These are phyloP conservation scores for Cephonodes hylas DNA, from an alignment of 2,888 invertebrate species.

Conservation along the genomic window DNA sequence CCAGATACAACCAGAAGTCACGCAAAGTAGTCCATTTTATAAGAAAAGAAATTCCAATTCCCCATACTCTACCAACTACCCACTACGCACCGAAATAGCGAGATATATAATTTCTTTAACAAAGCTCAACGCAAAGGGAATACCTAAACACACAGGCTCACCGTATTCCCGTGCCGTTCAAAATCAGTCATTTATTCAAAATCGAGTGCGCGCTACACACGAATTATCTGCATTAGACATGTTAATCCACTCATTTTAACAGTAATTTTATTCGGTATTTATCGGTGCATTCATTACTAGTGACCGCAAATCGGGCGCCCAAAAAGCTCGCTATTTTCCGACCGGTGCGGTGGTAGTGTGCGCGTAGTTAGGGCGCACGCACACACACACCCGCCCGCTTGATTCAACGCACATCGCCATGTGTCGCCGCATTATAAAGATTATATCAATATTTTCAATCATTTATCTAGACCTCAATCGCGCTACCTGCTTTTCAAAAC, in stretches of 20 bases:
- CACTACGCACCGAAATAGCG: not conserved
- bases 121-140: constrained; percentile 8
- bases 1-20: no score
- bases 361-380: constrained; percentile 35
- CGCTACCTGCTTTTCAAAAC: constrained; percentile 6
- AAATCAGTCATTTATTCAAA: constrained; percentile 73
- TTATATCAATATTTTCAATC: constrained; percentile 14
- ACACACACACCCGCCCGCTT: constrained; percentile 15
- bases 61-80: not conserved
- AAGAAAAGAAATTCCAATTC: no score
- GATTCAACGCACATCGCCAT: constrained; percentile 7
- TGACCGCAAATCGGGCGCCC: constrained; percentile 78
- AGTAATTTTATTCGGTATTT: constrained; percentile 82
- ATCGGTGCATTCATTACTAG: constrained; percentile 80
- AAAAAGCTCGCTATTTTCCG: constrained; percentile 78
- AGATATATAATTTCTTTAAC: not conserved
- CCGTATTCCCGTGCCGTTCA: constrained; percentile 27
- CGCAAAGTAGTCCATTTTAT: no score
- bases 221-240: constrained; percentile 81
- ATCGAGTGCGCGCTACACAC: constrained; percentile 66
- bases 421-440: constrained; percentile 9
- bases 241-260: constrained; percentile 82
- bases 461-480: constrained; percentile 9
- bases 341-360: constrained; percentile 34
- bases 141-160: constrained; percentile 25